These are phyloP conservation scores for Lepidothrix coronata DNA, from an alignment of 2,113 vertebrate genomes.

Conservation along the genomic window DNA sequence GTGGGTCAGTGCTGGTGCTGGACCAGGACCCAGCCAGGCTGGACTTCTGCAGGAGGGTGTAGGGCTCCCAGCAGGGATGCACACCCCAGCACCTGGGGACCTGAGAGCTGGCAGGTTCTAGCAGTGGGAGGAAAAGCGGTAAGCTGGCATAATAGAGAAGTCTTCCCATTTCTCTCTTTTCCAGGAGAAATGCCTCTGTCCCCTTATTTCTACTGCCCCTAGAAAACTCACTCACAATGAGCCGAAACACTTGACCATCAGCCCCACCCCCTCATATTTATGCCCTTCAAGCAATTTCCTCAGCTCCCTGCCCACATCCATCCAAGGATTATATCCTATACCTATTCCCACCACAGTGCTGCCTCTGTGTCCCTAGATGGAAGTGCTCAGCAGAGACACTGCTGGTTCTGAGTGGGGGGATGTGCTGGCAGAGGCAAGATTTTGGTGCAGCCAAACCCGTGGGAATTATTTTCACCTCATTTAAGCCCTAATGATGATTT, in stretches of 20 bases:
- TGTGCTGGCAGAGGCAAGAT: neutral
- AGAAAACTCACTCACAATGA: neutral
- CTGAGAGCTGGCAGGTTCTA: neutral
- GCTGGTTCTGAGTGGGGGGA: neutral
- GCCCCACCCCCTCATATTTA: neutral
- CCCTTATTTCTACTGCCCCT: neutral
- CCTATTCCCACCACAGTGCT: neutral
- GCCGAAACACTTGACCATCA: neutral
- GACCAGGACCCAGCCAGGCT: neutral
- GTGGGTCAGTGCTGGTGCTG: neutral
- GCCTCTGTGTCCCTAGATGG: neutral
- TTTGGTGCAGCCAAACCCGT: neutral
- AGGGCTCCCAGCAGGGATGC: neutral
- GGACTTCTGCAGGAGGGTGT: neutral
- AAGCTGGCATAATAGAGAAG: neutral
- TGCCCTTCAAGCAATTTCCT: neutral
- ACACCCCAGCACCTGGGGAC: neutral
- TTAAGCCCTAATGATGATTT: neutral
- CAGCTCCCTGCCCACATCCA: neutral
- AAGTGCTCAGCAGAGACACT: neutral
- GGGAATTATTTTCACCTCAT: neutral
- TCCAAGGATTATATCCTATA: neutral
- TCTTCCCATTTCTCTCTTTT: neutral
- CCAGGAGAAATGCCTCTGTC: neutral
- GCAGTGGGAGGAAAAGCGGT: neutral